Percentiles rank a stretch among this genome's conserved stretches.
These are phyloP conservation scores for Orthosia incerta DNA, from an alignment of 2,888 invertebrate genomes.

Conservation along the genomic window DNA sequence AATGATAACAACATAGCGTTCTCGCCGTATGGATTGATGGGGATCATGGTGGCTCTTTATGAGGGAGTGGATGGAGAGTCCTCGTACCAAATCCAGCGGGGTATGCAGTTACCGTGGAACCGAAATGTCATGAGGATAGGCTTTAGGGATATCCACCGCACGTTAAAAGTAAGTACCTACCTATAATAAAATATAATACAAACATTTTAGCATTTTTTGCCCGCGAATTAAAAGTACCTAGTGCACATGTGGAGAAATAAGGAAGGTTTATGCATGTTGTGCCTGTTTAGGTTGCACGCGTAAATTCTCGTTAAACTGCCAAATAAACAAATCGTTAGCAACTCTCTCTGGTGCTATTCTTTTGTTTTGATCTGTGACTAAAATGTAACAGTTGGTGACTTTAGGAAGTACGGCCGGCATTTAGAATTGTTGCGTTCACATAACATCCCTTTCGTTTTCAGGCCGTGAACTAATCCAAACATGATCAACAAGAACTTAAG, in stretches of 20 bases:
- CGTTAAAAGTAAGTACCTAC: conserved; percentile 95
- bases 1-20: conserved; percentile 96
- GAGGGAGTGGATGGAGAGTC: conserved; percentile 95
- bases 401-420: conserved; percentile 44
- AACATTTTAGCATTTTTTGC: neutral
- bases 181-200: neutral
- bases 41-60: conserved; percentile 94
- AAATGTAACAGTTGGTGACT: conserved; percentile 56
- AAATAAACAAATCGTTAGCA: conserved; percentile 36
- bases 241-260: neutral
- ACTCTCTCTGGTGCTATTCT: conserved; percentile 62
- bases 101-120: conserved; percentile 93
- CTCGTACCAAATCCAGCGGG: conserved; percentile 93
- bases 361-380: conserved; percentile 67
- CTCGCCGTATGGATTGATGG: conserved; percentile 95
- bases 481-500: neutral
- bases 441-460: conserved; percentile 47
- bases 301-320: conserved; percentile 3
- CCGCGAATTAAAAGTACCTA: neutral
- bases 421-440: conserved; percentile 45
- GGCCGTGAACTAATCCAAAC: conserved; percentile 14
- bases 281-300: neutral
- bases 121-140: conserved; percentile 94
- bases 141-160: conserved; percentile 95
- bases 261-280: neutral